These are phyloP conservation scores for Drosophila antonietae DNA, from an alignment of 2,888 invertebrate species.

Conservation along the genomic window DNA sequence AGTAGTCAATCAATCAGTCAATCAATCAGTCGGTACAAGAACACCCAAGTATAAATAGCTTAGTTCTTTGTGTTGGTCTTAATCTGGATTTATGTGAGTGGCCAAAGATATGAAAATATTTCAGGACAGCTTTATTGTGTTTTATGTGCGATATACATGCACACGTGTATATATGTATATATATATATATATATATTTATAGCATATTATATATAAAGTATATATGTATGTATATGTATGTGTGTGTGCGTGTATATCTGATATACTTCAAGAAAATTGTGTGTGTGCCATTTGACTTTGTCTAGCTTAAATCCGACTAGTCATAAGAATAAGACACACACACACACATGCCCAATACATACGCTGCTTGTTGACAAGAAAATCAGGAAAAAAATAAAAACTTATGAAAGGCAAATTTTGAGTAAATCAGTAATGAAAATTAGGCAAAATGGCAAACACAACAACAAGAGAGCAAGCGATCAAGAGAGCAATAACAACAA, in stretches of 20 bases:
- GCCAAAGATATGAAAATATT: conserved; percentile 15
- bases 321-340: conserved; percentile 27
- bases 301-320: conserved; percentile 28
- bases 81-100: conserved; percentile 10
- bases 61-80: conserved; percentile 5
- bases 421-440: conserved; percentile 46
- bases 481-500: conserved; percentile 34
- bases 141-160: conserved; percentile 4
- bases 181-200: neutral
- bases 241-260: conserved; percentile 2
- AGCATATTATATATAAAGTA: neutral
- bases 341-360: neutral
- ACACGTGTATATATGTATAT: neutral
- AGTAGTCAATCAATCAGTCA: conserved; percentile 3
- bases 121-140: conserved; percentile 29
- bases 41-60: neutral
- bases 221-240: neutral
- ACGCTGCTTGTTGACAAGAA: conserved; percentile 39
- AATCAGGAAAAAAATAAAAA: conserved; percentile 16
- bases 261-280: conserved; percentile 21
- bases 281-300: conserved; percentile 32
- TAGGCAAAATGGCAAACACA: conserved; percentile 35
- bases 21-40: neutral
- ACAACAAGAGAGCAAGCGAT: conserved; percentile 13
- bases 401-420: conserved; percentile 6